Percentiles rank a stretch among this genome's conserved stretches.
Conservation (phyloP, 2,797 vertebrate genomes). For the Hoplostethus mediterraneus region DNA sequence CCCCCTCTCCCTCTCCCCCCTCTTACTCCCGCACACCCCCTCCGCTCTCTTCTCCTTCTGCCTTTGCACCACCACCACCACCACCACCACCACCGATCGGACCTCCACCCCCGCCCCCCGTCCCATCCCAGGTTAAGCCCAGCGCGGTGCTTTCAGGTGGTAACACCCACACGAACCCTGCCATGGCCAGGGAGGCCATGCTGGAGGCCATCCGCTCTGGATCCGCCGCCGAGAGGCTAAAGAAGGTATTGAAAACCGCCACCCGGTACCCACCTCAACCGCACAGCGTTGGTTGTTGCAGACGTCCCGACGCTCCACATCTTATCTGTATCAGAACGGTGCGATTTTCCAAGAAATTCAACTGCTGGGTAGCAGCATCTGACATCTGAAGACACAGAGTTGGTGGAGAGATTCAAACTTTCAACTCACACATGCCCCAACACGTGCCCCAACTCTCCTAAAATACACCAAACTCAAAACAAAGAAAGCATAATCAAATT, state of each 20-base stretch:
- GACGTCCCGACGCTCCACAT: not conserved
- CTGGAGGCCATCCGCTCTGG: constrained; percentile 96
- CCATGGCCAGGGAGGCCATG: constrained; percentile 86
- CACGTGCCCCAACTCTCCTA: not conserved
- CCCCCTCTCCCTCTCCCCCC: constrained; percentile 27
- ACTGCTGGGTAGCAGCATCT: not conserved
- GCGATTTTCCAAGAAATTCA: not conserved
- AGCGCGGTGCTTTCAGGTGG: constrained; percentile 48
- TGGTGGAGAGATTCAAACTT: not conserved
- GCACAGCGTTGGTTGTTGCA: not conserved
- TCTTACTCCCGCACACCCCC: constrained; percentile 41
- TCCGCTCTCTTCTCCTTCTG: constrained; percentile 20
- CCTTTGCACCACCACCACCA: constrained; percentile 52
- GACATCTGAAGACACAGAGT: not conserved
- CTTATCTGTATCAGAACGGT: not conserved
- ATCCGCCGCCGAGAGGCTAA: constrained; percentile 88
- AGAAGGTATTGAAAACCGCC: constrained; percentile 86
- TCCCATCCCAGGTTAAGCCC: constrained; percentile 50
- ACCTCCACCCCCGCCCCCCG: constrained; percentile 61
- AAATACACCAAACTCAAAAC: constrained; percentile 13
- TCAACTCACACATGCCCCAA: constrained; percentile 2
- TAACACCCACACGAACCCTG: constrained; percentile 58
- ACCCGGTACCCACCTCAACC: not conserved
- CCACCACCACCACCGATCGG: constrained; percentile 38
- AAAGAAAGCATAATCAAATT: constrained; percentile 1